These are phyloP conservation scores for Thymelicus acteon DNA, from an alignment of 2,888 invertebrate genomes.

Conservation along the genomic window DNA sequence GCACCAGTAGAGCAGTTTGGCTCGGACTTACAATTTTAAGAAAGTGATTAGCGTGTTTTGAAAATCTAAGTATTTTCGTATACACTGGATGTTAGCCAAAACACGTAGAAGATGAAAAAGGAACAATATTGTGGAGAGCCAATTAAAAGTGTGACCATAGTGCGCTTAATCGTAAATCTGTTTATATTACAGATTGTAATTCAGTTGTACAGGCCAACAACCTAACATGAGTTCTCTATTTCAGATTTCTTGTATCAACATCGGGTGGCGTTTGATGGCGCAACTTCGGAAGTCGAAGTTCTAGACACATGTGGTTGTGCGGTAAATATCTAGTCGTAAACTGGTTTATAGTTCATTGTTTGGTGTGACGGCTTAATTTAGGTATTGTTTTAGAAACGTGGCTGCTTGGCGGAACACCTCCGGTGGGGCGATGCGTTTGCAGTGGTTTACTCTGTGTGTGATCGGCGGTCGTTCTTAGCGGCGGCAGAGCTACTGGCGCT, in stretches of 20 bases:
- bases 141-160: no score
- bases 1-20: no score
- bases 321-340: constrained; percentile 74
- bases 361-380: constrained; percentile 29
- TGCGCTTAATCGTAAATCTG: no score
- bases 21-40: no score
- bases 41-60: no score
- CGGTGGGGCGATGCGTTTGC: constrained; percentile 94
- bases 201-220: not conserved
- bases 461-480: constrained; percentile 89
- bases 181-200: not conserved
- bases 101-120: no score
- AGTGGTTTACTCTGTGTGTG: constrained; percentile 92
- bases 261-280: constrained; percentile 90
- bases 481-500: constrained; percentile 89
- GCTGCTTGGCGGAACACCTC: constrained; percentile 90
- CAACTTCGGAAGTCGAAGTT: constrained; percentile 90
- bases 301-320: constrained; percentile 92
- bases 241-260: constrained; percentile 92
- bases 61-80: no score
- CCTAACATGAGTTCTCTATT: constrained; percentile 52
- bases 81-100: no score
- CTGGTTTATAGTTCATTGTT: constrained; percentile 35
- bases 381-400: constrained; percentile 85
- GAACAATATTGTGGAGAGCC: no score